phyloP scores from a whole-genome alignment of 2,113 vertebrate species.

The Gallinago media region DNA sequence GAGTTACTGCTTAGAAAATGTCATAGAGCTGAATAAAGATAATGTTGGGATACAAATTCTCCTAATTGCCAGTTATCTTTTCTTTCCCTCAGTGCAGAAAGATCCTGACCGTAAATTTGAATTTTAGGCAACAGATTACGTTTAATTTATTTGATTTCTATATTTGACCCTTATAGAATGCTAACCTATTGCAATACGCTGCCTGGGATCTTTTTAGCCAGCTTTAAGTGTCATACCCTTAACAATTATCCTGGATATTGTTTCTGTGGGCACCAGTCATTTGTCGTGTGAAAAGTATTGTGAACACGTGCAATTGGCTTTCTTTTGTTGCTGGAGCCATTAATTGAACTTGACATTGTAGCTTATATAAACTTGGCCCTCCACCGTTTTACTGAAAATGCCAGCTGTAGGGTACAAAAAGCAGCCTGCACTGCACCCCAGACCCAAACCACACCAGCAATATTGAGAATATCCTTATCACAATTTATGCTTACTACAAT shows the following conservation, averaged over 20 bases:
- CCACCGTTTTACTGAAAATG: slow-evolving; percentile 12
- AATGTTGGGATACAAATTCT: background rate
- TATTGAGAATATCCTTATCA: background rate
- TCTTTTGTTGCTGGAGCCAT: slow-evolving; percentile 29
- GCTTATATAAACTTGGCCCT: slow-evolving; percentile 13
- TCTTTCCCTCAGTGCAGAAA: background rate
- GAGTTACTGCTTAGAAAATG: background rate
- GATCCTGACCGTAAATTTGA: background rate
- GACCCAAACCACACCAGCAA: background rate
- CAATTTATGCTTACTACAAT: background rate
- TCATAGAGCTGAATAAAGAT: background rate
- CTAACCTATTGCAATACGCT: background rate
- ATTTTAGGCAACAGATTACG: background rate
- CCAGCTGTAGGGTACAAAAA: slow-evolving; percentile 19
- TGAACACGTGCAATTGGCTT: background rate
- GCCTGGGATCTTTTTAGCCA: background rate
- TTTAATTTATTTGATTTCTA: background rate
- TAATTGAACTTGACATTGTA: slow-evolving; percentile 57
- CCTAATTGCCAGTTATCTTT: background rate
- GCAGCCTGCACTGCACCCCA: background rate
- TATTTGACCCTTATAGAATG: background rate
- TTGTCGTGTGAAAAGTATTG: slow-evolving; percentile 13
- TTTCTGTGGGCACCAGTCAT: background rate
- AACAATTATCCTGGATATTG: background rate
- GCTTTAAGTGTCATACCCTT: slow-evolving; percentile 13